A percentile compares a stretch with the other conserved stretches of the same genome.
Conservation (phyloP, 2,113 vertebrate genomes). For the Hippocampus comes region DNA sequence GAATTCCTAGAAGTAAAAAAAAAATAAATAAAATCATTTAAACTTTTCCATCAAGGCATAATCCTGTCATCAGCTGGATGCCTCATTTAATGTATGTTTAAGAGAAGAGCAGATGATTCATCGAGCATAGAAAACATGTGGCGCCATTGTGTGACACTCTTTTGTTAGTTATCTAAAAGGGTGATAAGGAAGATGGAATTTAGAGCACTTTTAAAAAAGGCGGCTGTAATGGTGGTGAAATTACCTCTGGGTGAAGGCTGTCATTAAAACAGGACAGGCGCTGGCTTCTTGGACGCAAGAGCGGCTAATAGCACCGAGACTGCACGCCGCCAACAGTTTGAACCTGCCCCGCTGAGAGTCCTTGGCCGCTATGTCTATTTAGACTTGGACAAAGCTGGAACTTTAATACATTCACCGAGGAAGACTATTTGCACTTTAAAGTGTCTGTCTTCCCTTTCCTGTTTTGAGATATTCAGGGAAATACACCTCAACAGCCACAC, state of each 20-base stretch:
- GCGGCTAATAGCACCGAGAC: conserved; percentile 67
- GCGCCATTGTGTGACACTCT: conserved; percentile 74
- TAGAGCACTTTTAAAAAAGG: conserved; percentile 76
- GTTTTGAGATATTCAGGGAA: background rate
- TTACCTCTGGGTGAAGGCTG: conserved; percentile 77
- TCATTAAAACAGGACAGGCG: conserved; percentile 78
- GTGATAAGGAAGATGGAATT: conserved; percentile 81
- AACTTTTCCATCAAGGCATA: conserved; percentile 73
- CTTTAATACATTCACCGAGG: background rate
- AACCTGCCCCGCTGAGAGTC: conserved; percentile 24
- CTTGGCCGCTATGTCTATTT: background rate
- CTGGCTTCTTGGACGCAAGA: conserved; percentile 61
- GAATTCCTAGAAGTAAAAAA: conserved; percentile 2
- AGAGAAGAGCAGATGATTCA: conserved; percentile 64
- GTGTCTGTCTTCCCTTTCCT: background rate
- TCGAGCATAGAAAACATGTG: conserved; percentile 68
- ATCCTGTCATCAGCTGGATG: conserved; percentile 44
- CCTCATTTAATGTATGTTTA: conserved; percentile 68
- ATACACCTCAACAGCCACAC: background rate
- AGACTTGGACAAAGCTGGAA: background rate
- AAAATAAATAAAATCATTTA: conserved; percentile 7
- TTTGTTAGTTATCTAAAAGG: conserved; percentile 79
- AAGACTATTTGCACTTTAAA: background rate
- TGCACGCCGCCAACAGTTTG: conserved; percentile 35
- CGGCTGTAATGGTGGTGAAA: conserved; percentile 75